phyloP scores from a whole-genome alignment of 1,140 invertebrate species.

The Samia ricini region DNA sequence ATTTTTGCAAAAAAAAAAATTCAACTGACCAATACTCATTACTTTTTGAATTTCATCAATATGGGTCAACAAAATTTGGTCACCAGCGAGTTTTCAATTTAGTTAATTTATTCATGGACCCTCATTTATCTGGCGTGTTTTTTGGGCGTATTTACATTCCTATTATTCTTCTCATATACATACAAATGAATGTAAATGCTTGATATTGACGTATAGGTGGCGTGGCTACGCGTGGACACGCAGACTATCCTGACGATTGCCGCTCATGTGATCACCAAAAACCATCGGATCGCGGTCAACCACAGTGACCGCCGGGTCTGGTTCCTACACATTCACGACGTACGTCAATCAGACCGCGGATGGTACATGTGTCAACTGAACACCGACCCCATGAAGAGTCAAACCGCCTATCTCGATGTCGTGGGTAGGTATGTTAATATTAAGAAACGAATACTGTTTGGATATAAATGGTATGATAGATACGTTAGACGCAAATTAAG shows the following conservation, averaged over 20 bases:
- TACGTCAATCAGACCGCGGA: conserved; percentile 86
- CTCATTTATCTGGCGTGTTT: neutral
- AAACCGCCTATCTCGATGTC: conserved; percentile 91
- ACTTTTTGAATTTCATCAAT: neutral
- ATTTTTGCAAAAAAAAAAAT: no score
- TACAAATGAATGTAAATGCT: neutral
- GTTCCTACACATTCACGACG: conserved; percentile 90
- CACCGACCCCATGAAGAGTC: conserved; percentile 94
- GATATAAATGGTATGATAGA: neutral
- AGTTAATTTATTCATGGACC: neutral
- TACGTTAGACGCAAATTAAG: no score
- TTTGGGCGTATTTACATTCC: neutral
- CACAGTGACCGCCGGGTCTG: conserved; percentile 90
- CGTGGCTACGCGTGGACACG: conserved; percentile 93
- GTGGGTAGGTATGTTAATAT: conserved; percentile 82
- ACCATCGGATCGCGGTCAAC: conserved; percentile 88
- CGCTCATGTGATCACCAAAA: conserved; percentile 92
- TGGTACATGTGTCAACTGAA: conserved; percentile 96
- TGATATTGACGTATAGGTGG: conserved; percentile 80
- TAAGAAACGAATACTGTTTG: neutral
- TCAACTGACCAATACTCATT: no score
- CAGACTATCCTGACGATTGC: conserved; percentile 95
- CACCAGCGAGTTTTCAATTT: no score
- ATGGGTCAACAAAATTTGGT: neutral
- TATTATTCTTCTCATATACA: neutral